Base-by-base conservation (phyloP, 2,113 vertebrate species). In the Sapajus apella region DNA sequence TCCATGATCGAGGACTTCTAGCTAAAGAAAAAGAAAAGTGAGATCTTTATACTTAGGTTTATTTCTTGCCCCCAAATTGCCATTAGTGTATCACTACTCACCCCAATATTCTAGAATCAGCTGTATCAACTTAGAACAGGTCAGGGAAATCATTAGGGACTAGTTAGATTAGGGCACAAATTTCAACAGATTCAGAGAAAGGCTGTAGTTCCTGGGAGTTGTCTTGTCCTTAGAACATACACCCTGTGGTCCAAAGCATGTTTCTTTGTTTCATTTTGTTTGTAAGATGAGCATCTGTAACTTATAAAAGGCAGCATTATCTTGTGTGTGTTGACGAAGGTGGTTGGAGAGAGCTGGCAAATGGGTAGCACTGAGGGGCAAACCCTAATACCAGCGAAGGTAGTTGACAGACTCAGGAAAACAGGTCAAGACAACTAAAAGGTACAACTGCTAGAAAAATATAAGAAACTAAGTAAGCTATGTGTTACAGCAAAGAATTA, bases 11-110 rank as follows among this genome's bases (percentile, higher is more conserved):
- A 58, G n/a, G 35, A 77, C 40, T 25, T 87, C 3, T 12, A 64
- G 23, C n/a, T 55, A 73, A n/a, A 81, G 0, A 70, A n/a, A 17
- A 35, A n/a, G 27, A 14, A 13, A 21, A 40, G 18, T 37, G 52
- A 6, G 16, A 90, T 1, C 6, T 52, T 35, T 23, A 61, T 0
- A 8, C 23, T 3, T 8, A 6, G 3, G 12, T 3, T 56, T 16
- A 45, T 81, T 52, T 52, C 23, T 73, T 79, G 35, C 37, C 2
- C 32, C 5, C n/a, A 52, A 27, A 37, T 52, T 79, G 17, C 47
- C 18, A 32, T 18, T 25, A 47, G 10, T 13, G 16, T 87, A 52
- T 73, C 6, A 32, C 68, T 30, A 14, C n/a, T 21, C 21, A 52
- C 11, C 11, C 2, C 21, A n/a, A 18, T 13, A 43, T 66, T 16